Base-by-base conservation (phyloP, 2,113 vertebrate species). In the Coracopsis vasa region DNA sequence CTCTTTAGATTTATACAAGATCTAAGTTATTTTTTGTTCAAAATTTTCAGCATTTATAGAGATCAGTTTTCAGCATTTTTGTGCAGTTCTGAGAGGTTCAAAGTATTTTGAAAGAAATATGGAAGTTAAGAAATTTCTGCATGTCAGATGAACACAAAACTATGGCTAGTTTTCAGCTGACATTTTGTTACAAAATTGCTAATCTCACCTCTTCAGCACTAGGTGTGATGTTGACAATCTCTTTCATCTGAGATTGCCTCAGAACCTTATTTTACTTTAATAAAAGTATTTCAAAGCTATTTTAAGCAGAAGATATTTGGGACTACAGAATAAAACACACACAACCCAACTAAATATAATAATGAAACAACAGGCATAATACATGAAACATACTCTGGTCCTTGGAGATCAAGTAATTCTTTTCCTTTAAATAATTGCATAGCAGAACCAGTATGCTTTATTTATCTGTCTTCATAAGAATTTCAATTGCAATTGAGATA, bases 11-110 rank as follows among this genome's bases (percentile, higher is more conserved):
- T 61, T 80, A 37, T n/a, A 48, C 65, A 83, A 51, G 2, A 2
- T 23, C 5, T n/a, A 48, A 47, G 4, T 1, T 33, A 1, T 25
- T 62, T 51, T 51, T 80, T 28, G 2, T 21, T 88, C 9, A 73
- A 65, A 39, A 11, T 19, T 65, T 88, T 56, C 37, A 73, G 6
- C 18, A n/a, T 29, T 70, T 85, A 70, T 13, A n/a, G 19, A 62
- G 8, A 33, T n/a, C 7, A n/a, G 3, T 67, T 92, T 80, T 72
- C 28, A 77, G 4, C 12, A 69, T 56, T 70, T 53, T 56, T 69
- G 1, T 84, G 13, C 15, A 64, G 39, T 5, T 4, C 6, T 61
- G 16, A 64, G 6, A 47, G 0, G 1, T 51, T 50, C 11, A 72
- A 66, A 20, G 1, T 1, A 16, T 72, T 81, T 56, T 80, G 0